Evolutionary conservation across 1,140 invertebrate genomes (phyloP).

Genomic region (Manduca sexta): DNA sequence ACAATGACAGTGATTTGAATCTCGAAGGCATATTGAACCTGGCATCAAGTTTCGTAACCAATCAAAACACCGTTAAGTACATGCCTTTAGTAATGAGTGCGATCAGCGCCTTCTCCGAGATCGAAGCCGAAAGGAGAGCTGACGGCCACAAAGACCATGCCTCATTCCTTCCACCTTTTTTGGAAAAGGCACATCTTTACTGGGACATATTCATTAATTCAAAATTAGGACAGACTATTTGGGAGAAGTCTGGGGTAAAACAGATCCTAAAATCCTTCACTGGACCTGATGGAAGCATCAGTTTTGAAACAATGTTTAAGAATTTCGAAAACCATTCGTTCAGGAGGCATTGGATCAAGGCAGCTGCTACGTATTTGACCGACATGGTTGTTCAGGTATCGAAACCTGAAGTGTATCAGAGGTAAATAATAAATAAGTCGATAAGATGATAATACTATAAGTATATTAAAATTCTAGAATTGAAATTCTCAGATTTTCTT

Average conservation of each 20-base stretch:
- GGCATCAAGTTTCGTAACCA: conserved; percentile 76
- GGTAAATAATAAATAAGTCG: conserved; percentile 60
- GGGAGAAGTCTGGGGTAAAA: conserved; percentile 81
- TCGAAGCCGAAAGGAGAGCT: conserved; percentile 69
- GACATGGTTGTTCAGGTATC: conserved; percentile 82
- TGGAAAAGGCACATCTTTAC: conserved; percentile 82
- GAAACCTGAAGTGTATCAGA: conserved; percentile 82
- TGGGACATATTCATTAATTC: conserved; percentile 87
- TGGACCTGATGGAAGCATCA: conserved; percentile 79
- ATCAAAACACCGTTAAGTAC: conserved; percentile 72
- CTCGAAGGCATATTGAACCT: conserved; percentile 75
- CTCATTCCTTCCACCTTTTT: conserved; percentile 81
- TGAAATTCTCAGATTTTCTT: no score
- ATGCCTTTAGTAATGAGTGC: conserved; percentile 79
- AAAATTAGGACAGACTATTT: conserved; percentile 81
- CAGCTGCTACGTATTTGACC: conserved; percentile 81
- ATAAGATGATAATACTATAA: no score
- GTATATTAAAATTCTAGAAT: no score
- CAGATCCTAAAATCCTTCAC: conserved; percentile 75
- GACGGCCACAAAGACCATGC: conserved; percentile 82
- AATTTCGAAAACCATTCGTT: conserved; percentile 85
- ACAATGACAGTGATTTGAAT: conserved; percentile 52
- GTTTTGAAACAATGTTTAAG: conserved; percentile 81
- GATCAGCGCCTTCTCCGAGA: conserved; percentile 70
- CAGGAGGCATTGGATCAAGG: conserved; percentile 84